Evolutionary conservation across 2,113 vertebrate species (phyloP), one percentile per base, ranked within the genome.

Genomic region (Sclerurus mexicanus): DNA sequence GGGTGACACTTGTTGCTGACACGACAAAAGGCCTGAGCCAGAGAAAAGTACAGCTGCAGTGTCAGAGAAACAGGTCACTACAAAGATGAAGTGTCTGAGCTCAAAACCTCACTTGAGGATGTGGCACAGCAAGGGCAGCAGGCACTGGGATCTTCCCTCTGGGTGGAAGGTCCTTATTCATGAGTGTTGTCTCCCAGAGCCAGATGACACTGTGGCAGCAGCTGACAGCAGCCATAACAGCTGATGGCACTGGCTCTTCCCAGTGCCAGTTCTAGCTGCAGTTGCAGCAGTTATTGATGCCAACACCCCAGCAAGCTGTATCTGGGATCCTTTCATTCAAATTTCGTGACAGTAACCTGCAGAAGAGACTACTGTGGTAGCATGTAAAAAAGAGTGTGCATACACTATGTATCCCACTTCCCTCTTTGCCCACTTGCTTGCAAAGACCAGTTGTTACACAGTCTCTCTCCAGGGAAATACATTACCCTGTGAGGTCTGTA

Each of bases 151-250:
- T 47, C 37, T 30, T 20, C 1, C n/a, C 47, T 79, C 37, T 49
- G 20, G 6, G 15, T 37, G 23, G 16, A 74, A 83, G 44, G 19
- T 33, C 72, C 40, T 31, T 33, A 35, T 27, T 50, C 53, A 6
- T 1, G 13, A 1, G 0, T 12, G 4, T 0, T 42, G 35, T 35
- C 23, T 73, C 19, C 44, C 37, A 67, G 16, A 75, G 42, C 17
- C 60, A 90, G 25, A 28, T 4, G 66, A 15, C n/a, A n/a, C 27
- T 50, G 35, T 27, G 4, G 35, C 35, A 87, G 35, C 39, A 42
- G 9, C 62, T 30, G 35, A 59, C 9, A 40, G 58, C 27, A 91
- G 22, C n/a, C 62, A 60, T 0, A 0, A 30, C n/a, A 39, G 5
- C 9, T 0, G 0, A 30, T 1, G 12, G 39, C 80, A 46, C 30